phyloP scores from a whole-genome alignment of 2,113 vertebrate genomes.

The Columba janthina region DNA sequence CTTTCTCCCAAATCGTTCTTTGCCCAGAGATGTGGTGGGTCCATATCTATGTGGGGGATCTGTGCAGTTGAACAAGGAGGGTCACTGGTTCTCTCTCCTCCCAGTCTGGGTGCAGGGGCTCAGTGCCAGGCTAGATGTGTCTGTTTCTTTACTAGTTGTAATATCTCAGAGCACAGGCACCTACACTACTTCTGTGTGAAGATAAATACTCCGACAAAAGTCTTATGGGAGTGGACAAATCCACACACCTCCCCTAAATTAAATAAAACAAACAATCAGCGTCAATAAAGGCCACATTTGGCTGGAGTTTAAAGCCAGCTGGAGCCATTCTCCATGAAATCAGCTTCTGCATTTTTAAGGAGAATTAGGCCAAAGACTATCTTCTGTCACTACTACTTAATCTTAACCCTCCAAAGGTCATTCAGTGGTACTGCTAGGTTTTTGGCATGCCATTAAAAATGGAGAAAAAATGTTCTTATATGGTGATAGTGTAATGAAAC shows the following conservation, averaged over 20 bases:
- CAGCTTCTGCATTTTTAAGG: constrained; percentile 34
- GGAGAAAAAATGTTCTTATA: constrained; percentile 53
- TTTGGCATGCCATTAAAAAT: constrained; percentile 20
- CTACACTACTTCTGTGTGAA: not conserved
- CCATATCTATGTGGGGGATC: not conserved
- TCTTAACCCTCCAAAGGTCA: constrained; percentile 33
- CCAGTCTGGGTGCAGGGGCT: not conserved
- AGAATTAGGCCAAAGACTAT: constrained; percentile 31
- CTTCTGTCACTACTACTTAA: constrained; percentile 56
- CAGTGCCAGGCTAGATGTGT: not conserved
- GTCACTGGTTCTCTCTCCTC: not conserved
- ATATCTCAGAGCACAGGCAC: not conserved
- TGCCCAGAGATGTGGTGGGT: accelerated
- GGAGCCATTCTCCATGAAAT: not conserved
- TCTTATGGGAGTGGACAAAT: not conserved
- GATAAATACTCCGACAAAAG: not conserved
- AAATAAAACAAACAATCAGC: not conserved
- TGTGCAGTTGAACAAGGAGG: not conserved
- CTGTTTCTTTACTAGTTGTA: not conserved
- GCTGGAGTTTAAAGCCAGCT: constrained; percentile 11
- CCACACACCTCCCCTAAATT: not conserved
- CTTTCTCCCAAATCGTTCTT: not conserved
- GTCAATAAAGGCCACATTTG: not conserved
- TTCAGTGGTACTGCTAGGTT: not conserved
- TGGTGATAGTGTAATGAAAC: constrained; percentile 56